Percentiles rank a stretch among this genome's conserved stretches.
These are phyloP conservation scores for Palythoa grandis DNA, from an alignment of 92 coral and sea anemone genomes.

Conservation along the genomic window DNA sequence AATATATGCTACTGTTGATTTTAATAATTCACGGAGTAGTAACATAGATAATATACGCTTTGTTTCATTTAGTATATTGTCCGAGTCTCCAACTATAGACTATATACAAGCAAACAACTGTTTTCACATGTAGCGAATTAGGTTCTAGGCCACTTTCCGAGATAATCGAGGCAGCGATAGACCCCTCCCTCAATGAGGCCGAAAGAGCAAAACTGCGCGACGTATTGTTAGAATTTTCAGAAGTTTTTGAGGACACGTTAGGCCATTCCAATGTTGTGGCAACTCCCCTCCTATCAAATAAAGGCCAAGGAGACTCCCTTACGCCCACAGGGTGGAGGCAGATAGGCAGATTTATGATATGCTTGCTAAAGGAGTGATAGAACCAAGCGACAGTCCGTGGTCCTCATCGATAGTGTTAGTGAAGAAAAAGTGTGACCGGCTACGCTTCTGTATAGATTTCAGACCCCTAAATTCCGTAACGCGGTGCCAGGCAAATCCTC, in stretches of 20 bases:
- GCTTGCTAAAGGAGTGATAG: conserved; percentile 30
- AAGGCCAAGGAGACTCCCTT: conserved; percentile 33
- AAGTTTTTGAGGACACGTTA: conserved; percentile 24
- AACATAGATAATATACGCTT: not conserved
- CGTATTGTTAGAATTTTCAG: not conserved
- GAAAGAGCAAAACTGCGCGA: conserved; percentile 26
- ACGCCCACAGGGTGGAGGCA: conserved; percentile 35
- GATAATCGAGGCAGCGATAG: not conserved
- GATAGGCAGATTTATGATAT: too few relatives aligned
- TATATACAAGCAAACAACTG: not conserved
- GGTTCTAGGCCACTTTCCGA: not conserved
- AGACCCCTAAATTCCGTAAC: not conserved
- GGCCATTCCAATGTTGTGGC: conserved; percentile 12
- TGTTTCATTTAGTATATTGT: conserved; percentile 29
- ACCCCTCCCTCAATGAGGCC: conserved; percentile 5
- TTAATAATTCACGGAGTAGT: not conserved
- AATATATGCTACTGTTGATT: conserved; percentile 15
- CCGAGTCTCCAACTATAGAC: not conserved
- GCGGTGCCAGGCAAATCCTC: not conserved
- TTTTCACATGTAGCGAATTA: not conserved
- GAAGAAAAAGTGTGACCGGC: too few relatives aligned
- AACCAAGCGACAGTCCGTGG: conserved; percentile 46
- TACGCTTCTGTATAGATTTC: too few relatives aligned
- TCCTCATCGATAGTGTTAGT: conserved; percentile 3
- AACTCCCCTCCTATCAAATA: conserved; percentile 37